Evolutionary conservation across 2,888 invertebrate genomes (phyloP), one percentile per base, ranked within the genome.

Genomic region (Clostera curtula): DNA sequence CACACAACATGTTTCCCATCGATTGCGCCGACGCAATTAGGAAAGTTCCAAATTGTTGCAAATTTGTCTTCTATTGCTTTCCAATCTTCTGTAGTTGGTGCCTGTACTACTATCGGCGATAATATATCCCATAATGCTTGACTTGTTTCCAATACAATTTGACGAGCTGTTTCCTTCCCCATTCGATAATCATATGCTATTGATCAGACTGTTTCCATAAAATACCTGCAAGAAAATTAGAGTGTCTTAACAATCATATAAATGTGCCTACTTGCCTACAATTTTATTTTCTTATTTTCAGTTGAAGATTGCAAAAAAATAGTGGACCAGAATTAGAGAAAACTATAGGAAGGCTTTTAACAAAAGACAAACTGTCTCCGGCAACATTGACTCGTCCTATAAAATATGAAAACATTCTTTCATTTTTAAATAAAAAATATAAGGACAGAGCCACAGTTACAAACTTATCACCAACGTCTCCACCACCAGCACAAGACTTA

Each of bases 1-100:
- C 30, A 12, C 41, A 13, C 7, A 44, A 35, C 30, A 28, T 46
- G 62, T 36, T 68, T 65, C 5, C 62, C 65, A 29, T 63, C 60
- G 15, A 62, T 43, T 6, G 58, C 45, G n/a, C 51, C 59, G 15
- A 52, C 19, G 25, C 47, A 51, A 27, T 56, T 43, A 11, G 62
- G 62, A 37, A 62, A 61, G 25, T 57, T 43, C 60, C 57, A 61
- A 24, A 25, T 25, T 24, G 24, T 25, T 19, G 19, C 20, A 29
- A 25, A 29, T 19, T 25, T 20, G 16, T 41, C 25, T 26, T 45
- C 33, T 28, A 43, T 24, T 18, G 17, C 13, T 22, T 18, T 17
- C 22, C 18, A 27, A 23, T 23, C 23, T 27, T 27, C 23, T 28
- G 14, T 24, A 19, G 28, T 14, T 24, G 24, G 27, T 21, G 43